A percentile compares a stretch with the other conserved stretches of the same genome.
phyloP scores from a whole-genome alignment of 1,140 invertebrate species.

The Pogonognathellus flavescens region DNA sequence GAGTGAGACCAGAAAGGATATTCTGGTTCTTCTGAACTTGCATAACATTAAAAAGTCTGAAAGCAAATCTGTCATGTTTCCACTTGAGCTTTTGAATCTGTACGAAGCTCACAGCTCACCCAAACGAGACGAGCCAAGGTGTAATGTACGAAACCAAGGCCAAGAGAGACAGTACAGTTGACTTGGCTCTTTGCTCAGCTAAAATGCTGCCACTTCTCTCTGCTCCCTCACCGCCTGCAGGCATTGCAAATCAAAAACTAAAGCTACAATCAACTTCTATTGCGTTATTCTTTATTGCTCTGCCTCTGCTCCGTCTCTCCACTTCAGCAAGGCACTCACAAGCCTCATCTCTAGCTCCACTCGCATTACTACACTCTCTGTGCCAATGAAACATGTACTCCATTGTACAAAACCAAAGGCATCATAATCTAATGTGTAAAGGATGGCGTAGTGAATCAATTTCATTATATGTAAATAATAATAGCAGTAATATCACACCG shows the following conservation, averaged over 20 bases:
- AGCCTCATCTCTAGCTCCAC: background rate
- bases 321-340: background rate
- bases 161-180: constrained; percentile 50
- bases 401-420: no score
- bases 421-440: no score
- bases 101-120: constrained; percentile 29
- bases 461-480: no score
- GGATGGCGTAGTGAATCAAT: no score
- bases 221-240: background rate
- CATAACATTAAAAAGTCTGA: constrained; percentile 37
- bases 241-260: background rate
- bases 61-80: constrained; percentile 44
- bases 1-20: constrained; percentile 33
- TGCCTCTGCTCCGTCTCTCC: background rate
- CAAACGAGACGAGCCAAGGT: constrained; percentile 51
- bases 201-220: background rate
- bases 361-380: no score
- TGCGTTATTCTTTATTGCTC: background rate
- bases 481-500: no score
- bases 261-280: background rate
- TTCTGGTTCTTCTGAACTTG: constrained; percentile 38
- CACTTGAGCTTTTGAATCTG: constrained; percentile 26
- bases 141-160: constrained; percentile 63
- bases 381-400: no score
- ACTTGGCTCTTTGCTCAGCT: constrained; percentile 26